Conservation (phyloP, 2,888 invertebrate species). For the Leucophora obtusa region DNA sequence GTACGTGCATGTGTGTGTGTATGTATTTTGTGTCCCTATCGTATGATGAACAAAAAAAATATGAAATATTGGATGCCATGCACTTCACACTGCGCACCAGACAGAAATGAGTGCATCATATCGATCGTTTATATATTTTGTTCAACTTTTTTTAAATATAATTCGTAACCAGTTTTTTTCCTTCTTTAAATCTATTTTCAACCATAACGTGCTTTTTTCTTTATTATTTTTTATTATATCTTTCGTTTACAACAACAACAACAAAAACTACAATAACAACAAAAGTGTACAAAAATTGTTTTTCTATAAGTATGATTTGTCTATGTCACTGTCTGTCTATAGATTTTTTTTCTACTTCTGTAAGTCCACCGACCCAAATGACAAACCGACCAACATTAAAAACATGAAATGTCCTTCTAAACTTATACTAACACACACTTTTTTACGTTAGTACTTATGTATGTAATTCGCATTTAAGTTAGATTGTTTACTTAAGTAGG, state of each 20-base stretch:
- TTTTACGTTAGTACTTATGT: neutral
- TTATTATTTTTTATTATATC: constrained; percentile 27
- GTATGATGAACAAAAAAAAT: constrained; percentile 11
- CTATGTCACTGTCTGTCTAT: constrained; percentile 65
- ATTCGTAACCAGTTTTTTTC: constrained; percentile 67
- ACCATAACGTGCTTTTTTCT: constrained; percentile 46
- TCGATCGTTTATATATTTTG: constrained; percentile 76
- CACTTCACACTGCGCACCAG: constrained; percentile 75
- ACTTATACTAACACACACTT: neutral
- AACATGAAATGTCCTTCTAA: constrained; percentile 50
- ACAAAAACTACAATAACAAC: constrained; percentile 65
- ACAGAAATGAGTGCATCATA: constrained; percentile 79
- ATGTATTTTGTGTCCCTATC: constrained; percentile 28
- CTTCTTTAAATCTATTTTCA: constrained; percentile 46
- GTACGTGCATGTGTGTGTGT: constrained; percentile 64
- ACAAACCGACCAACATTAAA: constrained; percentile 53
- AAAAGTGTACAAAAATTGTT: constrained; percentile 66
- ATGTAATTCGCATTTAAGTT: neutral
- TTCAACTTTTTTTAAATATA: constrained; percentile 65
- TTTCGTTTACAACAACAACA: constrained; percentile 62
- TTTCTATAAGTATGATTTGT: constrained; percentile 61
- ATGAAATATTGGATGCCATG: constrained; percentile 62
- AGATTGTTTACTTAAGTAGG: constrained; percentile 7
- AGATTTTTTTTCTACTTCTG: constrained; percentile 62
- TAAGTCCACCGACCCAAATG: constrained; percentile 59